phyloP scores from a whole-genome alignment of 2,888 invertebrate genomes.

The Drosophila longiperda region DNA sequence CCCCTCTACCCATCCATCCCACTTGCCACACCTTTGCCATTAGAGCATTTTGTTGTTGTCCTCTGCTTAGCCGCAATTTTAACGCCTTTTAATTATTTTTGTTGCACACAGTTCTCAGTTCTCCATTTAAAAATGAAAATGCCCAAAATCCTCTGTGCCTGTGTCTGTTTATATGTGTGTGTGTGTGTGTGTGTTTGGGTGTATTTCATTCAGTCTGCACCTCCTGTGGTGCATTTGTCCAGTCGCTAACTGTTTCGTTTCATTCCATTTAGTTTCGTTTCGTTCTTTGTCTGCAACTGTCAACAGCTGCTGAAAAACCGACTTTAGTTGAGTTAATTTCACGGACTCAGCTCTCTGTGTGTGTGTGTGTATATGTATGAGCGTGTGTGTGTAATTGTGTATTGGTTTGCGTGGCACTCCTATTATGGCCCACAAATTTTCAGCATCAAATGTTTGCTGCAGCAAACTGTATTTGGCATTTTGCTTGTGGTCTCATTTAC shows the following conservation, averaged over 20 bases:
- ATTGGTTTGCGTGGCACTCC: slow-evolving; percentile 6
- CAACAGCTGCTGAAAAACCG: slow-evolving; percentile 47
- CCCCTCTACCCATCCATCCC: no score
- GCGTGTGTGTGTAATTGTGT: neutral
- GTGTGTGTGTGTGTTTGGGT: neutral
- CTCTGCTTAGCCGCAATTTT: slow-evolving; percentile 57
- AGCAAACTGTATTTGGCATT: slow-evolving; percentile 51
- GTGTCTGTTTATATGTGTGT: neutral
- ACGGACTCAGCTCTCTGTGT: neutral
- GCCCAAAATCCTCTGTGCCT: slow-evolving; percentile 43
- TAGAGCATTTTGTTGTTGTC: slow-evolving; percentile 20
- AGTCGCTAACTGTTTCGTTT: slow-evolving; percentile 14
- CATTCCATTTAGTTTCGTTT: neutral
- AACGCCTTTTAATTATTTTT: slow-evolving; percentile 73
- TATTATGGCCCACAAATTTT: no score
- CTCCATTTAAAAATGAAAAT: slow-evolving; percentile 58
- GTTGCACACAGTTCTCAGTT: slow-evolving; percentile 39
- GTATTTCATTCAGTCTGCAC: slow-evolving; percentile 3
- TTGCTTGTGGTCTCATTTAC: slow-evolving; percentile 26
- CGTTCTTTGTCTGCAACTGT: slow-evolving; percentile 28
- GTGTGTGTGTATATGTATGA: slow-evolving; percentile 9
- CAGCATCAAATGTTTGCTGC: slow-evolving; percentile 20
- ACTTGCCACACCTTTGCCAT: slow-evolving; percentile 11
- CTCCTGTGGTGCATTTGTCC: slow-evolving; percentile 41
- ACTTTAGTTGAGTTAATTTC: slow-evolving; percentile 60